Percentiles rank a stretch among this genome's conserved stretches.
Evolutionary conservation across 2,113 vertebrate species (phyloP).

Genomic region (Marcusenius ussheri): DNA sequence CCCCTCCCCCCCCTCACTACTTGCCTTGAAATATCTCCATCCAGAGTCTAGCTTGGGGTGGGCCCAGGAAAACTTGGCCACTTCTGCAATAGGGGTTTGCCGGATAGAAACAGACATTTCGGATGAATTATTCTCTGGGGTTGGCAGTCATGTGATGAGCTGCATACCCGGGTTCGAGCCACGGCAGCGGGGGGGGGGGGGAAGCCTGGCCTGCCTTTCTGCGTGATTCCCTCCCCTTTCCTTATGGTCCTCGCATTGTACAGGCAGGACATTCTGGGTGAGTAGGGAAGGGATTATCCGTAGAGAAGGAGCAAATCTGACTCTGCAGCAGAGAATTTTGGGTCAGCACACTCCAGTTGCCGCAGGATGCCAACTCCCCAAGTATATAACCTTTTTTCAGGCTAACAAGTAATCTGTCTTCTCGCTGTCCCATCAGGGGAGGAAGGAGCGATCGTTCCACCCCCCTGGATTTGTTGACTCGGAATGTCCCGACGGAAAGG

Average conservation of each 20-base stretch:
- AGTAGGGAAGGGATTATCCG: background rate
- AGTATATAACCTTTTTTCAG: background rate
- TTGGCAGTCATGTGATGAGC: conserved; percentile 34
- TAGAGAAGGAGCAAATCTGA: conserved; percentile 50
- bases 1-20: conserved; percentile 28
- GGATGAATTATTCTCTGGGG: conserved; percentile 39
- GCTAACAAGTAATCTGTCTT: conserved; percentile 41
- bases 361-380: conserved; percentile 32
- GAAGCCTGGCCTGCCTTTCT: conserved; percentile 36
- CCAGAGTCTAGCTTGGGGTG: conserved; percentile 44
- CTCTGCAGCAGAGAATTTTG: conserved; percentile 34
- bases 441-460: background rate
- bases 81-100: conserved; percentile 57
- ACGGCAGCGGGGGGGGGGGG: conserved; percentile 22
- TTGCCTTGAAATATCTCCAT: conserved; percentile 37
- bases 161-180: conserved; percentile 26
- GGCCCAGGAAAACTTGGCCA: conserved; percentile 30
- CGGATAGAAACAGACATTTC: conserved; percentile 57
- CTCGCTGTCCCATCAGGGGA: background rate
- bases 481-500: background rate
- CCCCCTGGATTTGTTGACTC: background rate
- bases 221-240: background rate
- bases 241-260: conserved; percentile 52
- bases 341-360: conserved; percentile 45
- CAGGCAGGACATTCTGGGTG: conserved; percentile 29